Conservation (phyloP, 2,888 invertebrate species). For the Cantharis rustica region DNA sequence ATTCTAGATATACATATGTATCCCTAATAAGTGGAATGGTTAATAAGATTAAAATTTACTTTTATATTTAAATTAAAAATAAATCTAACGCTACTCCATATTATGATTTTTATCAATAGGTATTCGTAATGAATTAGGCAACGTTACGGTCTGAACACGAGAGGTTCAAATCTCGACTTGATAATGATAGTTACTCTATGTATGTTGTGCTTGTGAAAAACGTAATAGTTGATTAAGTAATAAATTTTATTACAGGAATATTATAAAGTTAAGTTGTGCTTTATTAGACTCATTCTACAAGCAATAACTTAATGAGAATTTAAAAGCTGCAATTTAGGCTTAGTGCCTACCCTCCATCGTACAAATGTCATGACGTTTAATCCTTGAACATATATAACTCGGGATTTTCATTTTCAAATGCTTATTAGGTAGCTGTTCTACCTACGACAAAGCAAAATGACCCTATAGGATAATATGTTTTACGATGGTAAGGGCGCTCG, state of each 20-base stretch:
- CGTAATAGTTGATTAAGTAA: background rate
- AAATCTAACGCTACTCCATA: no score
- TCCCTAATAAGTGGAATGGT: background rate
- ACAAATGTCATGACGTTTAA: conserved; percentile 26
- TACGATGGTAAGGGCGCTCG: conserved; percentile 18
- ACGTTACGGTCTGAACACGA: background rate
- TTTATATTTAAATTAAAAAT: no score
- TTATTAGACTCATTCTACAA: conserved; percentile 10
- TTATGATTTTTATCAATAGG: background rate
- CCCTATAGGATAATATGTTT: conserved; percentile 27
- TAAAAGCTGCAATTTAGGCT: conserved; percentile 19
- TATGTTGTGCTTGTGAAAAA: background rate
- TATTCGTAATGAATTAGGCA: background rate
- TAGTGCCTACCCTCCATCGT: conserved; percentile 20
- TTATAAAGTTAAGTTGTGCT: background rate
- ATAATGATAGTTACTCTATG: background rate
- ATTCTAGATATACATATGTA: no score
- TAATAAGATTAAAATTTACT: background rate
- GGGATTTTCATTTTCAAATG: conserved; percentile 30
- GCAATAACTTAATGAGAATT: conserved; percentile 22
- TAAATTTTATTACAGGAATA: background rate
- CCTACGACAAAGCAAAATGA: conserved; percentile 25
- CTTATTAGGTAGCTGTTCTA: conserved; percentile 22
- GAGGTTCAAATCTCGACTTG: background rate
- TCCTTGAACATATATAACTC: conserved; percentile 22